Base-by-base conservation (phyloP, 2,888 invertebrate genomes). In the Odontomyia ornata region DNA sequence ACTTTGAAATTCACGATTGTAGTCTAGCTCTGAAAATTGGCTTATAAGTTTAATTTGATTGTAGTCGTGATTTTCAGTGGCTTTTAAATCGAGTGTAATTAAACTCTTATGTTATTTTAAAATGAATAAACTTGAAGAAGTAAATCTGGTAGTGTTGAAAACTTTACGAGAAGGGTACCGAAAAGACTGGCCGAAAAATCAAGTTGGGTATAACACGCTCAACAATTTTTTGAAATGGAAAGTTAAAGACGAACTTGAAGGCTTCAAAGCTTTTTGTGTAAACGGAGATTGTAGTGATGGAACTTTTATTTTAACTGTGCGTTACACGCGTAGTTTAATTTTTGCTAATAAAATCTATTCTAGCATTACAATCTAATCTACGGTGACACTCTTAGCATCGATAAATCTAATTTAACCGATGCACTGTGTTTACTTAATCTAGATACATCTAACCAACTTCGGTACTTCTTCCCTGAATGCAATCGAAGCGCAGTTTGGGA, bases 231-330 rank as follows among this genome's bases (percentile, higher is more conserved):
- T 84, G 1, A 79, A 82, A n/a, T 84, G 84, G 84, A 52, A 76
- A 25, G 52, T 79, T 2, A 77, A 81, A 46, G 78, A 83, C 1
- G 80, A 82, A 0, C 25, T 81, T 0, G 28, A 81, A 36, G 56
- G 79, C 52, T 52, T 81, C 1, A 80, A 80, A 2, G 79, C 82
- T 15, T 83, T 80, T 27, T 81, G 84, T 0, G 79, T 85, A 0
- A 84, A 86, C 46, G 83, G 81, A 1, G 82, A 84, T 64, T 86
- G 85, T 85, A 77, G 43, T 1, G 85, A 86, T 80, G 86, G 86
- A 36, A 85, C 84, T 2, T 86, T 83, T 80, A 1, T 86, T n/a
- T 78, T 84, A 3, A 56, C 80, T 60, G 85, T 85, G 80, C 82
- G 81, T 72, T 43, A 43, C 7, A 43, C 13, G 7, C 7, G 13